Conservation (phyloP, 2,888 invertebrate genomes). For the Masnerella sp. region DNA sequence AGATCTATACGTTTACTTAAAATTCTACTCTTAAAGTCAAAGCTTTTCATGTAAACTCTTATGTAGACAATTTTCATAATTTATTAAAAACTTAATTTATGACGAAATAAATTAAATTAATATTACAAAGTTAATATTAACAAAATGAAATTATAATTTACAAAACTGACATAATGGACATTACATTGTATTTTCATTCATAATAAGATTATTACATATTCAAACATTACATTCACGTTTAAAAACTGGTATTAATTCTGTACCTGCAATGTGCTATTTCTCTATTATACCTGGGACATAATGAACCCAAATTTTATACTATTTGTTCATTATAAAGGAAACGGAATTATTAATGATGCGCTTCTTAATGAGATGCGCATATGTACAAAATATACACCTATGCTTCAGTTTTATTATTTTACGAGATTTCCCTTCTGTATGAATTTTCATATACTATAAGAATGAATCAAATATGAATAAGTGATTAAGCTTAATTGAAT, state of each 20-base stretch:
- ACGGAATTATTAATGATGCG: constrained; percentile 12
- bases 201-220: too few relatives aligned
- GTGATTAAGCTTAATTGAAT: neutral
- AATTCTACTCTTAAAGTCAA: too few relatives aligned
- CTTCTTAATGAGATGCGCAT: constrained; percentile 8
- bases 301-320: constrained; percentile 20
- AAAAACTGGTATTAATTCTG: constrained; percentile 16
- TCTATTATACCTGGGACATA: neutral
- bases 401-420: constrained; percentile 12
- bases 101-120: too few relatives aligned
- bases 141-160: too few relatives aligned
- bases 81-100: too few relatives aligned
- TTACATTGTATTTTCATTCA: too few relatives aligned
- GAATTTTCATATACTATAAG: neutral
- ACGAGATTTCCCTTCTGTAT: neutral
- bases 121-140: too few relatives aligned
- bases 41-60: too few relatives aligned
- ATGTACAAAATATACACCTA: neutral
- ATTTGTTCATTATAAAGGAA: constrained; percentile 27
- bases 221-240: constrained; percentile 1
- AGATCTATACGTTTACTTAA: too few relatives aligned
- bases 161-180: too few relatives aligned
- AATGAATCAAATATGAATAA: neutral
- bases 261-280: neutral
- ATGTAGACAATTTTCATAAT: too few relatives aligned